These are phyloP conservation scores for Aurelia aurita complex sp. Pacific DNA, from an alignment of 30 jellyfish, hydroid and myxozoan genomes.

Conservation along the genomic window DNA sequence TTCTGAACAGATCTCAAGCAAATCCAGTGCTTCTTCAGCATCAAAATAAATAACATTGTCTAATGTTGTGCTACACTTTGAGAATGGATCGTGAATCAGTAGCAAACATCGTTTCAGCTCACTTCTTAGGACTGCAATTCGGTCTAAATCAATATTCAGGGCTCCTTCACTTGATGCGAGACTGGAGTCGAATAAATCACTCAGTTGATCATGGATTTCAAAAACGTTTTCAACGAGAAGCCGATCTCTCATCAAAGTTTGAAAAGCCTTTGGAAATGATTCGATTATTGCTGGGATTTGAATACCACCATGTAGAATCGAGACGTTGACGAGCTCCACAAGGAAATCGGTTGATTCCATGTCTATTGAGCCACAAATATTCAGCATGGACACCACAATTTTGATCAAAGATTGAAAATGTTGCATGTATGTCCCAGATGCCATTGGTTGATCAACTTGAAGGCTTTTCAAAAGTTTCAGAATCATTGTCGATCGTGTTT, in stretches of 20 bases:
- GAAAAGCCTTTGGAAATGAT: slow-evolving; percentile 40
- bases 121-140: slow-evolving; percentile 8
- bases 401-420: slow-evolving; percentile 46
- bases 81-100: slow-evolving; percentile 52
- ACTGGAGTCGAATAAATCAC: slow-evolving; percentile 45
- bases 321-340: slow-evolving; percentile 39
- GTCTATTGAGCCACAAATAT: slow-evolving; percentile 43
- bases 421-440: slow-evolving; percentile 29
- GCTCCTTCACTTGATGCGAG: slow-evolving; percentile 28
- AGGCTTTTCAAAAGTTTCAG: slow-evolving; percentile 32
- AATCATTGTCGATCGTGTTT: slow-evolving; percentile 16
- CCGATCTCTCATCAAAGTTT: slow-evolving; percentile 27
- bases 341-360: slow-evolving; percentile 42
- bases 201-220: slow-evolving; percentile 36
- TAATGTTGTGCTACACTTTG: slow-evolving; percentile 39
- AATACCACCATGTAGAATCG: slow-evolving; percentile 43
- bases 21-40: slow-evolving; percentile 56
- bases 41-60: slow-evolving; percentile 33
- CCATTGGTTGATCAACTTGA: slow-evolving; percentile 40
- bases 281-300: slow-evolving; percentile 33
- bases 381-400: slow-evolving; percentile 33
- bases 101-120: slow-evolving; percentile 57
- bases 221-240: slow-evolving; percentile 42
- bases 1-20: slow-evolving; percentile 75
- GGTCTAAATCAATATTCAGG: slow-evolving; percentile 55